Evolutionary conservation across 2,113 vertebrate species (phyloP).

Genomic region (Clarias macrocephalus): DNA sequence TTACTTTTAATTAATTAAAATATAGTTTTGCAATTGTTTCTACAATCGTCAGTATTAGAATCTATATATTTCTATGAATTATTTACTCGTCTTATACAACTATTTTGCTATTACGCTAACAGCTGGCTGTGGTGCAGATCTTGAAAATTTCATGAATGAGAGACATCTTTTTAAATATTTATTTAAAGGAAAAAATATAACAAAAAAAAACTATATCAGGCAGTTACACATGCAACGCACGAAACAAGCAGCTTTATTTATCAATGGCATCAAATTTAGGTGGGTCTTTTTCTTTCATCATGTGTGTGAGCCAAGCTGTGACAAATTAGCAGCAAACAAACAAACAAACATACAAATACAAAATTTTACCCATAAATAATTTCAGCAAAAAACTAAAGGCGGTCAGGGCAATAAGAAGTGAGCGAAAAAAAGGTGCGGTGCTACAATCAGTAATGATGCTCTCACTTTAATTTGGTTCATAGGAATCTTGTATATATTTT

Average conservation of each 20-base stretch:
- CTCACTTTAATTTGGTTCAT: conserved; percentile 44
- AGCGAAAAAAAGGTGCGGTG: background rate
- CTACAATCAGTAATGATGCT: background rate
- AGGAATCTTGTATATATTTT: conserved; percentile 15
- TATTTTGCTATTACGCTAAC: background rate
- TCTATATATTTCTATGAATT: background rate
- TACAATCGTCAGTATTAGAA: background rate
- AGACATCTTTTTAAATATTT: conserved; percentile 53
- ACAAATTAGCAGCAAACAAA: conserved; percentile 58
- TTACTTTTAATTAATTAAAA: background rate
- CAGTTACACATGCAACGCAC: conserved; percentile 55
- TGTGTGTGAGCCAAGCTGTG: conserved; percentile 51
- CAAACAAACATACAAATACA: conserved; percentile 41
- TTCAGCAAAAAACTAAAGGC: background rate
- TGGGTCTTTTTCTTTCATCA: conserved; percentile 45
- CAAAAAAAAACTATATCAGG: conserved; percentile 61
- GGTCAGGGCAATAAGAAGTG: background rate
- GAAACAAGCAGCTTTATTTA: conserved; percentile 60
- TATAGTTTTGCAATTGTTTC: background rate
- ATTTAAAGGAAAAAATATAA: conserved; percentile 48
- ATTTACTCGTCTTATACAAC: background rate
- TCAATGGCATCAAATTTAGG: conserved; percentile 52
- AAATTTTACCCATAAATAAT: conserved; percentile 27
- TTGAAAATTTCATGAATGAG: background rate
- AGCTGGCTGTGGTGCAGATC: background rate